Conservation (phyloP, 2,888 invertebrate genomes). For the Acronicta aceris region DNA sequence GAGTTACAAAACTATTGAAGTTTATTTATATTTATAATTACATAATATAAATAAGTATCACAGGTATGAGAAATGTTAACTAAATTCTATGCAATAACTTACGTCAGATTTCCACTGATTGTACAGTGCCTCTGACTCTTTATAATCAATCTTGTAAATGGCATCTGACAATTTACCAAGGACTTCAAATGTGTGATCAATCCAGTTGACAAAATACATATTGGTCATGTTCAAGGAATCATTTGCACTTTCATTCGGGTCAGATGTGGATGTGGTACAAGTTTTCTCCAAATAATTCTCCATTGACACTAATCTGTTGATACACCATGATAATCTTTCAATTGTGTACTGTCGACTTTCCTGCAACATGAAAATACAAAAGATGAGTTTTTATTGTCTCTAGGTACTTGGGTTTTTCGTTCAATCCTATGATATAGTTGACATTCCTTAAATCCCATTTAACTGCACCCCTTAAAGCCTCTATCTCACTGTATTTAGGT, state of each 20-base stretch:
- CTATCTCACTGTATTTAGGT: no score
- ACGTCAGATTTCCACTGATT: constrained; percentile 76
- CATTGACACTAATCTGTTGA: constrained; percentile 70
- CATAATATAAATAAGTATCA: no score
- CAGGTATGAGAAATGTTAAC: no score
- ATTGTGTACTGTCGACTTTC: constrained; percentile 78
- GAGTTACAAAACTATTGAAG: no score
- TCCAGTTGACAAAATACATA: constrained; percentile 87
- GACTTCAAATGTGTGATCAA: constrained; percentile 83
- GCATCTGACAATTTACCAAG: constrained; percentile 73
- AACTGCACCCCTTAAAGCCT: no score
- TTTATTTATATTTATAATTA: no score
- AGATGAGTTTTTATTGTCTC: neutral
- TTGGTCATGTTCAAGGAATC: constrained; percentile 69
- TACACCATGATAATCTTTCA: constrained; percentile 81
- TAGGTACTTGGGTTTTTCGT: neutral
- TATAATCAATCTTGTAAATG: constrained; percentile 74
- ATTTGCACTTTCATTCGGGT: constrained; percentile 55
- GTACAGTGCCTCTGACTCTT: constrained; percentile 62
- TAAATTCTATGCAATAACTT: constrained; percentile 33
- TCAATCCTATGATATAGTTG: no score
- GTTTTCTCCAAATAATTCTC: constrained; percentile 63
- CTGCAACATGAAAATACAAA: constrained; percentile 59
- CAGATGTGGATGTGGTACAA: constrained; percentile 17
- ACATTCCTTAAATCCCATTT: no score